Conservation (phyloP, 2,888 invertebrate genomes). For the Camponotus fellah region DNA sequence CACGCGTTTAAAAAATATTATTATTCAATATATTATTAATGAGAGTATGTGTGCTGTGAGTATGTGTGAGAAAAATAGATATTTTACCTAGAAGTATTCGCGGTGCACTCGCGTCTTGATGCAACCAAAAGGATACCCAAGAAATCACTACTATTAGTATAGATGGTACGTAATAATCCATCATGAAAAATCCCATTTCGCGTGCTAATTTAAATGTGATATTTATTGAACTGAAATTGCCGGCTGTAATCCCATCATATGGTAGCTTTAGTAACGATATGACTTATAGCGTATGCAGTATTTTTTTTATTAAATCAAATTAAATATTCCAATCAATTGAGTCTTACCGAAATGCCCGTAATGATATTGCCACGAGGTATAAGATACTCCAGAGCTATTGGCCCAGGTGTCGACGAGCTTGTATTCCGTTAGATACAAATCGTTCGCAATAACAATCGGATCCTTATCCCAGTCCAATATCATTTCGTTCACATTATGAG, state of each 20-base stretch:
- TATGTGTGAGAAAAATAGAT: slow-evolving; percentile 1
- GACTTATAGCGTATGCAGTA: background rate
- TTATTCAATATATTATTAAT: background rate
- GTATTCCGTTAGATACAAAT: slow-evolving; percentile 94
- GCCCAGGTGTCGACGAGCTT: slow-evolving; percentile 91
- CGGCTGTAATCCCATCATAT: slow-evolving; percentile 88
- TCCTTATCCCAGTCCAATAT: slow-evolving; percentile 92
- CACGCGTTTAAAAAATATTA: background rate
- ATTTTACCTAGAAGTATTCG: slow-evolving; percentile 91
- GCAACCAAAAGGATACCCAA: slow-evolving; percentile 96
- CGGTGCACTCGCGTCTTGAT: slow-evolving; percentile 94
- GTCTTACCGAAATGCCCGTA: slow-evolving; percentile 91
- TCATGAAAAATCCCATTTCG: slow-evolving; percentile 94
- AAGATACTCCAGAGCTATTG: slow-evolving; percentile 90
- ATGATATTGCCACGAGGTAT: slow-evolving; percentile 90
- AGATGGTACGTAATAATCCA: slow-evolving; percentile 96
- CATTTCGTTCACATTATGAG: slow-evolving; percentile 92
- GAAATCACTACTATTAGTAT: slow-evolving; percentile 95
- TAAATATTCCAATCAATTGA: background rate
- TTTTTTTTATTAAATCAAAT: slow-evolving; percentile 21
- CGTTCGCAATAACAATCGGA: slow-evolving; percentile 92
- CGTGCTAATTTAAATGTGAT: slow-evolving; percentile 93
- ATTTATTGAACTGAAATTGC: slow-evolving; percentile 93
- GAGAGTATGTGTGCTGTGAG: background rate
- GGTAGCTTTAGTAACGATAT: slow-evolving; percentile 17